Percentiles rank a stretch among this genome's conserved stretches.
These are phyloP conservation scores for Chelmon rostratus DNA, from an alignment of 2,797 vertebrate species.

Conservation along the genomic window DNA sequence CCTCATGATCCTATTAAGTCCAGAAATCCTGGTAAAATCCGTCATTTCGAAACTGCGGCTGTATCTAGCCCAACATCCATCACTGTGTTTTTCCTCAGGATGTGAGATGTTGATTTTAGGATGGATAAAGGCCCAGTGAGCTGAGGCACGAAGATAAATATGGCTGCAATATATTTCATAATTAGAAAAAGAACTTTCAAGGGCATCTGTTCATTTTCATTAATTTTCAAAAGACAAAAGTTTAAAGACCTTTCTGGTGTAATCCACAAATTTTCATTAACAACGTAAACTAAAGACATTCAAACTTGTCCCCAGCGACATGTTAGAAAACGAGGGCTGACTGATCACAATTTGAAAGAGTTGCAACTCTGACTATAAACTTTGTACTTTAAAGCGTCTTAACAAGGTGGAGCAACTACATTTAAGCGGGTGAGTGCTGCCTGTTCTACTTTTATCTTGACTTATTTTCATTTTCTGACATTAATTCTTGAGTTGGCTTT, in stretches of 20 bases:
- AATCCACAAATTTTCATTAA: conserved; percentile 57
- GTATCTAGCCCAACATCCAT: conserved; percentile 39
- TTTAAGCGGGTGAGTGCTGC: neutral
- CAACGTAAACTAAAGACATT: conserved; percentile 35
- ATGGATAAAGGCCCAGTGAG: conserved; percentile 27
- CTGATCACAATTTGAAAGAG: neutral
- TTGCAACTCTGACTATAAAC: neutral
- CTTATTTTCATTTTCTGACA: neutral
- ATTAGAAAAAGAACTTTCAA: conserved; percentile 61
- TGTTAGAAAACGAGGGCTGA: neutral
- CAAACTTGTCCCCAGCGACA: neutral
- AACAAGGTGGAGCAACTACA: conserved; percentile 1
- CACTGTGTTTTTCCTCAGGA: conserved; percentile 24
- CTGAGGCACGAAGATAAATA: conserved; percentile 42
- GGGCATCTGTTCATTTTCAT: conserved; percentile 61
- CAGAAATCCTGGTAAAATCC: conserved; percentile 42
- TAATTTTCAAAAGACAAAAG: conserved; percentile 50
- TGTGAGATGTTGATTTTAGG: conserved; percentile 53
- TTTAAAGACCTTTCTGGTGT: conserved; percentile 41
- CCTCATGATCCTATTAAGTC: conserved; percentile 26
- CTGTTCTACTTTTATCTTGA: neutral
- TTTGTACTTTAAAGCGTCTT: neutral
- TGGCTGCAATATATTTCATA: conserved; percentile 42
- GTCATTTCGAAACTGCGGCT: conserved; percentile 31
- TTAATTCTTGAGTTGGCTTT: neutral